Conservation (phyloP, 2,888 invertebrate species). For the Lissocephala sabroskyi region DNA sequence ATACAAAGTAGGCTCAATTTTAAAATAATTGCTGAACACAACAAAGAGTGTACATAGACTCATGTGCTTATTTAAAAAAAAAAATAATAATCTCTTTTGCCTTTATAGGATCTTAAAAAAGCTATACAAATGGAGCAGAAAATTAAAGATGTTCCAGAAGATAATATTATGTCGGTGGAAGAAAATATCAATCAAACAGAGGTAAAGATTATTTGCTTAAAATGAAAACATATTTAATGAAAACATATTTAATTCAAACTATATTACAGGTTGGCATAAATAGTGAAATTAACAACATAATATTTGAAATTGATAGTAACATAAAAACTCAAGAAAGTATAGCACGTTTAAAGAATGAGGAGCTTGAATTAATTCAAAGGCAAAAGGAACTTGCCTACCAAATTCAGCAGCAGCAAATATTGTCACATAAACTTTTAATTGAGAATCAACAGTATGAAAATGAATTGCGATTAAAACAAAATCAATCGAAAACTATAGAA, state of each 20-base stretch:
- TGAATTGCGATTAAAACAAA: background rate
- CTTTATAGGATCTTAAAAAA: too few species aligned
- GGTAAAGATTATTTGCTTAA: too few species aligned
- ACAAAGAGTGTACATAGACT: too few species aligned
- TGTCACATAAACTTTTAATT: conserved; percentile 43
- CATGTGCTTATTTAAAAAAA: too few species aligned
- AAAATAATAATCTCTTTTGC: too few species aligned
- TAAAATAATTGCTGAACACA: too few species aligned
- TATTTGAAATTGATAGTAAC: conserved; percentile 76
- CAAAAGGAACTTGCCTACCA: conserved; percentile 51
- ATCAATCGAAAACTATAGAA: too few species aligned
- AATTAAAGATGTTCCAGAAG: too few species aligned
- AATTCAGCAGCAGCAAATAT: conserved; percentile 52
- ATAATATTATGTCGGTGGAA: too few species aligned
- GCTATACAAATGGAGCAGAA: too few species aligned
- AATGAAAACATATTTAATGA: background rate
- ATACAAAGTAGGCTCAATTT: too few species aligned
- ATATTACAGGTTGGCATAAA: conserved; percentile 35
- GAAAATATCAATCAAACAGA: background rate
- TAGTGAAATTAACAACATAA: conserved; percentile 76
- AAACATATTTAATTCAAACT: background rate
- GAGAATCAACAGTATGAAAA: conserved; percentile 39
- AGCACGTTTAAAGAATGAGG: conserved; percentile 48
- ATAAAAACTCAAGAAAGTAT: conserved; percentile 73
- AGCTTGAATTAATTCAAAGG: conserved; percentile 47